These are phyloP conservation scores for Prosapia bicincta DNA, from an alignment of 2,888 invertebrate species.

Conservation along the genomic window DNA sequence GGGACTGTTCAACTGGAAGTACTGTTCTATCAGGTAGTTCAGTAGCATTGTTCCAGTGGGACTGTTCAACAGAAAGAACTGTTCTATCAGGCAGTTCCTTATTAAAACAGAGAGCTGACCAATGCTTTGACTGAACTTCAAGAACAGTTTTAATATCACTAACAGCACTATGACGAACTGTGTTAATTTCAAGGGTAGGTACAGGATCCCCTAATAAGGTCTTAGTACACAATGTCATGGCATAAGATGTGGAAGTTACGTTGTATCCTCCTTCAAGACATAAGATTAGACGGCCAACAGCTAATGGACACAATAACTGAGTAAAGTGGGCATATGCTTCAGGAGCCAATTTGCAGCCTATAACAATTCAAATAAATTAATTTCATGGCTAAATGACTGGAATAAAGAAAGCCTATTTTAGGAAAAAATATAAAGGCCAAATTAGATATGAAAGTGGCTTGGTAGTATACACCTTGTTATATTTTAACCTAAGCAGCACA, in stretches of 20 bases:
- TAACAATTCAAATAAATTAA: slow-evolving; percentile 27
- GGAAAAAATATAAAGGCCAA: too few relatives aligned
- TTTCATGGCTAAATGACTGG: too few relatives aligned
- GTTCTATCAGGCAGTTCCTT: slow-evolving; percentile 56
- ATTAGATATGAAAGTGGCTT: too few relatives aligned
- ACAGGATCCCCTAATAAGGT: slow-evolving; percentile 83
- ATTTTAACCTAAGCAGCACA: too few relatives aligned
- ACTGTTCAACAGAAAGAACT: slow-evolving; percentile 42
- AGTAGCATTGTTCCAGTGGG: too few relatives aligned
- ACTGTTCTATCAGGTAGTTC: too few relatives aligned
- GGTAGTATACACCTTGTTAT: too few relatives aligned
- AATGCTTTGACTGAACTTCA: slow-evolving; percentile 61
- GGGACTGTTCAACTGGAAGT: too few relatives aligned
- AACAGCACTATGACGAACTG: slow-evolving; percentile 46
- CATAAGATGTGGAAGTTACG: slow-evolving; percentile 77
- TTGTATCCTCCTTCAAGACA: slow-evolving; percentile 94
- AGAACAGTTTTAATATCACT: slow-evolving; percentile 55
- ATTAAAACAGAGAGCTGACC: slow-evolving; percentile 66
- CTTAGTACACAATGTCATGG: slow-evolving; percentile 84
- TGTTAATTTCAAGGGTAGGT: slow-evolving; percentile 47
- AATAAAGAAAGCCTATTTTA: too few relatives aligned
- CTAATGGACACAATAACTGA: slow-evolving; percentile 75
- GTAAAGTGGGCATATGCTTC: slow-evolving; percentile 90
- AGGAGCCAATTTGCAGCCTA: slow-evolving; percentile 81
- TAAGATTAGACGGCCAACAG: slow-evolving; percentile 75